Conservation (phyloP, 2,888 invertebrate genomes). For the Danaus chrysippus region DNA sequence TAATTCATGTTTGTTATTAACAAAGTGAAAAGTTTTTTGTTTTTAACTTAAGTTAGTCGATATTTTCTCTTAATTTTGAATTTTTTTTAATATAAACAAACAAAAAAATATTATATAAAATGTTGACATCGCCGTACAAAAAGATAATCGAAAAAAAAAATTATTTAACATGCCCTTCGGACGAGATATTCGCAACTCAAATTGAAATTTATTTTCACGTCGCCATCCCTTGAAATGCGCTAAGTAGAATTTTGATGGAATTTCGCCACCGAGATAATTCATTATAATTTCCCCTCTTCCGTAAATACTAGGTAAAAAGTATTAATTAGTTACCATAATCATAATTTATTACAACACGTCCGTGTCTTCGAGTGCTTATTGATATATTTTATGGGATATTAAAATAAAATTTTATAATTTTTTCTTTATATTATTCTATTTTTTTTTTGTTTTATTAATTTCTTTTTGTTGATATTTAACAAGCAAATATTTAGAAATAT, state of each 20-base stretch:
- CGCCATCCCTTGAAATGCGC: constrained; percentile 70
- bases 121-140: constrained; percentile 1
- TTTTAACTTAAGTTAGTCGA: neutral
- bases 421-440: too few relatives aligned
- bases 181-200: constrained; percentile 50
- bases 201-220: constrained; percentile 70
- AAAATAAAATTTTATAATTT: too few relatives aligned
- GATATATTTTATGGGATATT: too few relatives aligned
- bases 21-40: neutral
- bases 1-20: too few relatives aligned
- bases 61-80: neutral
- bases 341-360: constrained; percentile 11
- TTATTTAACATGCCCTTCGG: constrained; percentile 23
- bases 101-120: constrained; percentile 4
- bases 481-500: too few relatives aligned
- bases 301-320: constrained; percentile 24
- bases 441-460: too few relatives aligned
- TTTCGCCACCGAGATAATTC: constrained; percentile 64
- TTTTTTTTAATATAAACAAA: neutral
- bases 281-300: constrained; percentile 34
- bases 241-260: constrained; percentile 71
- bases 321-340: constrained; percentile 23
- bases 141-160: constrained; percentile 15
- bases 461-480: too few relatives aligned
- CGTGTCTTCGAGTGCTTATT: too few relatives aligned